Evolutionary conservation across 2,888 invertebrate species (phyloP), one percentile per base, ranked within the genome.

Genomic region (Drosophila prostipennis): DNA sequence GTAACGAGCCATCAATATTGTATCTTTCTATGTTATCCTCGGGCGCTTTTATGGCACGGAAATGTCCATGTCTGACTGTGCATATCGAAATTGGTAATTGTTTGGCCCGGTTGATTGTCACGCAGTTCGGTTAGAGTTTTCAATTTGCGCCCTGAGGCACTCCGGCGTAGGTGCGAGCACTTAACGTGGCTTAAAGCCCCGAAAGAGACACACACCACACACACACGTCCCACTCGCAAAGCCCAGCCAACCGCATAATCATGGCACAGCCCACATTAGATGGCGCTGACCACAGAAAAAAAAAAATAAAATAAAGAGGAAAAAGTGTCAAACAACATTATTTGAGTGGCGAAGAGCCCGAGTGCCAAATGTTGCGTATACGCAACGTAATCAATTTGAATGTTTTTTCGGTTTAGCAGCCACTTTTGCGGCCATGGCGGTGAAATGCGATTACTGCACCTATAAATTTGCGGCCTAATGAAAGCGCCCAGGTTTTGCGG

Each of bases 311-410:
- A 49, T 16, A 40, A 11, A 2, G 1, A 10, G 14, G 11, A 39
- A 14, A 36, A 43, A 78, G 48, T 61, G 65, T 52, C 63, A 57
- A n/a, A 51, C 43, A 39, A 57, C 61, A 73, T 55, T 58, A 73
- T 53, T 57, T 61, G 60, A 60, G 49, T 40, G 37, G 11, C 37
- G 29, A 51, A 49, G 29, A 29, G 49, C 5, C 46, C 7, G 61
- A 57, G 60, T 29, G 70, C 54, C 68, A 84, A 84, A 87, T 78
- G 78, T 67, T 61, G 85, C 87, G 87, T 81, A 81, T 84, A 87
- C 84, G 81, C 71, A 72, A 39, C 56, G 85, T 74, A 87, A 80
- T 80, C 74, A 80, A 72, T 73, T 80, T 64, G 37, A 72, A 76
- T 71, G 64, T 56, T 57, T 68, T 34, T 34, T 34, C 26, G 46